These are phyloP conservation scores for Sciurus niger DNA, from an alignment of 2,113 vertebrate species.

Conservation along the genomic window DNA sequence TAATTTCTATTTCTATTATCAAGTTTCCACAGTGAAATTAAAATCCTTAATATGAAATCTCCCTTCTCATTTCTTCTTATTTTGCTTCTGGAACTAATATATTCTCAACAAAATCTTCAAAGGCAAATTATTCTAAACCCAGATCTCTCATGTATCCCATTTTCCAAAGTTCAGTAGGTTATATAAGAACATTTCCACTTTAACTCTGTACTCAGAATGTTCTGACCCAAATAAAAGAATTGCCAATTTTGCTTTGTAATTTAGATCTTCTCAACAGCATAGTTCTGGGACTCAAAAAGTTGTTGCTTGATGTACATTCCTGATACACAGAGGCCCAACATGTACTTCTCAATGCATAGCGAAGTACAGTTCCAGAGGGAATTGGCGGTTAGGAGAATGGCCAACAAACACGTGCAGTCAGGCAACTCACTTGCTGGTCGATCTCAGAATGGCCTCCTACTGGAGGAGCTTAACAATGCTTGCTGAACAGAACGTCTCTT, in stretches of 20 bases:
- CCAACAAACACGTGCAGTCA: neutral
- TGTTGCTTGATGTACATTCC: neutral
- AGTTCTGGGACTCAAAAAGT: neutral
- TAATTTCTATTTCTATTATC: constrained; percentile 43
- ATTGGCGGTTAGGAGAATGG: neutral
- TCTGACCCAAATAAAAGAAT: constrained; percentile 11
- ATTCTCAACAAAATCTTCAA: constrained; percentile 58
- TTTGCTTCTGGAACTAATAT: constrained; percentile 60
- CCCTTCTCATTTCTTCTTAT: constrained; percentile 64
- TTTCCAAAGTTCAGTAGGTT: constrained; percentile 50
- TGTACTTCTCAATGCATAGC: neutral
- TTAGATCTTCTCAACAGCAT: neutral
- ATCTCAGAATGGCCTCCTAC: neutral
- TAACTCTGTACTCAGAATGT: neutral
- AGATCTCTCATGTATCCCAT: neutral
- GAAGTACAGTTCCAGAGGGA: neutral
- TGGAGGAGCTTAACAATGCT: neutral
- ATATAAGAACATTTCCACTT: constrained; percentile 19
- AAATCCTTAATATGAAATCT: constrained; percentile 63
- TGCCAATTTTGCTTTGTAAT: constrained; percentile 16
- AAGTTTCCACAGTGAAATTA: constrained; percentile 59
- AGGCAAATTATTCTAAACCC: constrained; percentile 31
- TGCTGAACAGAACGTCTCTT: neutral
- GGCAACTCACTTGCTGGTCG: neutral
- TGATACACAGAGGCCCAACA: neutral